Conservation (phyloP, 2,797 vertebrate genomes). For the Ctenopoma multispine region DNA sequence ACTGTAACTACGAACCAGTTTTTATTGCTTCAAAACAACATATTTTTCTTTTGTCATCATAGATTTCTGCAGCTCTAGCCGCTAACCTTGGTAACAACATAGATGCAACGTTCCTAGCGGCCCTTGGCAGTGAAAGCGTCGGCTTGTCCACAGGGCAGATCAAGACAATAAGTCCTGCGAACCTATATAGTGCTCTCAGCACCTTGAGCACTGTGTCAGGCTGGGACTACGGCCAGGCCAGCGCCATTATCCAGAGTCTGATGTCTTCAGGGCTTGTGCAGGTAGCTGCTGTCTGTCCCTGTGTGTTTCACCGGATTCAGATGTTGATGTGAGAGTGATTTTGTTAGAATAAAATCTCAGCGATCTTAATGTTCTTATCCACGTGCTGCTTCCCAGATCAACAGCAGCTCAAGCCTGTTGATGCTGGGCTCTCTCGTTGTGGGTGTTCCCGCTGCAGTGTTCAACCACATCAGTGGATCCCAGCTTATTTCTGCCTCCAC, state of each 20-base stretch:
- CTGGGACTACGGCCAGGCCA: constrained; percentile 80
- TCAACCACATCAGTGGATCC: constrained; percentile 23
- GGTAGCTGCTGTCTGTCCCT: constrained; percentile 57
- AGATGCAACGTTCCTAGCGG: constrained; percentile 18
- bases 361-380: neutral
- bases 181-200: constrained; percentile 31
- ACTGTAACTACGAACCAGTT: neutral
- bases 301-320: neutral
- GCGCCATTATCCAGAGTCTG: constrained; percentile 64
- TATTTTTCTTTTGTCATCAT: neutral
- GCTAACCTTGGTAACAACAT: constrained; percentile 61
- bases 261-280: constrained; percentile 45
- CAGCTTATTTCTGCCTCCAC: constrained; percentile 53
- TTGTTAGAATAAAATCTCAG: too few relatives aligned
- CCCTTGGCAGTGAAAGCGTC: constrained; percentile 66
- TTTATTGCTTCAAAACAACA: too few relatives aligned
- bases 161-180: neutral
- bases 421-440: constrained; percentile 74
- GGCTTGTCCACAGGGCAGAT: constrained; percentile 75
- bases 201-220: constrained; percentile 51
- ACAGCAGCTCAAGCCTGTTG: neutral
- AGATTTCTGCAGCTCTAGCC: constrained; percentile 77
- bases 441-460: constrained; percentile 62
- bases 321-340: neutral
- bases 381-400: constrained; percentile 59